A percentile compares a stretch with the other conserved stretches of the same genome.
Evolutionary conservation across 2,888 invertebrate species (phyloP).

Genomic region (Panzeria rudis): DNA sequence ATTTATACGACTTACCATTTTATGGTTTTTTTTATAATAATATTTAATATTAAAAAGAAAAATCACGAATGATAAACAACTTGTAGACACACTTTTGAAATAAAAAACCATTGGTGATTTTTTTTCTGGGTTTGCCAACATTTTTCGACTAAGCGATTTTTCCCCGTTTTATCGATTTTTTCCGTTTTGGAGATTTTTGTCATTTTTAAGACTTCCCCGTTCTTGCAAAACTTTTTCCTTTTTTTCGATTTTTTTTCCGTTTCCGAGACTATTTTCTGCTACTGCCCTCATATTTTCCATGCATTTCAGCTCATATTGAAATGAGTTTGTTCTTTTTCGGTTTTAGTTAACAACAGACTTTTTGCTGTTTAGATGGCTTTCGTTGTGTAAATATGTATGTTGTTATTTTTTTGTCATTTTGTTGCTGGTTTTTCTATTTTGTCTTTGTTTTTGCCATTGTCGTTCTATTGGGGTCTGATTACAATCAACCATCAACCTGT

Average conservation of each 20-base stretch:
- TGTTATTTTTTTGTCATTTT: not conserved
- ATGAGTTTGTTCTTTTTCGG: conserved; percentile 50
- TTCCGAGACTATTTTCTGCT: too few relatives aligned
- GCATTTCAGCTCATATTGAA: conserved; percentile 33
- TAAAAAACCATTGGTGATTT: too few relatives aligned
- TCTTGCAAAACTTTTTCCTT: too few relatives aligned
- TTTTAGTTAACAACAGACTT: conserved; percentile 48
- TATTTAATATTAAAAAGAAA: too few relatives aligned
- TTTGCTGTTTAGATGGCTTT: conserved; percentile 35
- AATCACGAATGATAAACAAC: too few relatives aligned
- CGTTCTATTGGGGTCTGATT: not conserved
- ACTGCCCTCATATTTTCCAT: conserved; percentile 3
- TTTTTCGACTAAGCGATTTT: not conserved
- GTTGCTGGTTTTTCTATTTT: conserved; percentile 9
- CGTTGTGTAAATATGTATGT: conserved; percentile 30
- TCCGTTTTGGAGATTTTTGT: too few relatives aligned
- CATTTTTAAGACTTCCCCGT: too few relatives aligned
- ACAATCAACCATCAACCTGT: conserved; percentile 21
- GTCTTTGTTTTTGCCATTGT: conserved; percentile 32
- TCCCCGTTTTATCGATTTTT: not conserved
- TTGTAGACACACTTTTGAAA: too few relatives aligned
- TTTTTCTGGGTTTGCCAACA: too few relatives aligned
- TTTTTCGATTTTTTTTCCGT: too few relatives aligned
- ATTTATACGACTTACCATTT: too few relatives aligned
- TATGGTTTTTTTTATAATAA: too few relatives aligned